Evolutionary conservation across 1,140 invertebrate species (phyloP).

Genomic region (Bombus soroeensis): DNA sequence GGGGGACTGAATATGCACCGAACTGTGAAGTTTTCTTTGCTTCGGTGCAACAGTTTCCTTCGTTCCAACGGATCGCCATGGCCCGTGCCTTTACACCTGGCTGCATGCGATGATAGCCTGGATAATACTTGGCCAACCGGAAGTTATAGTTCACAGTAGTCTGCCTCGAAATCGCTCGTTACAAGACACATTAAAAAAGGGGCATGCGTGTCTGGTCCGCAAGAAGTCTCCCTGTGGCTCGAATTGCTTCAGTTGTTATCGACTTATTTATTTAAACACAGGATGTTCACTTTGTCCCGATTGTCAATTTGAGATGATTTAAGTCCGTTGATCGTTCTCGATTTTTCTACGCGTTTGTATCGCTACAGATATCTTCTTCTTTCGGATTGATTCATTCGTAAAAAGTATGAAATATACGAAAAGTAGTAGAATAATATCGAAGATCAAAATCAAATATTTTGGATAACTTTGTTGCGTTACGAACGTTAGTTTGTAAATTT

Average conservation of each 20-base stretch:
- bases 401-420: not conserved
- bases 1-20: slow-evolving; percentile 34
- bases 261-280: not conserved
- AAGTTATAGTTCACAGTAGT: slow-evolving; percentile 51
- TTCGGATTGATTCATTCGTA: fast-evolving
- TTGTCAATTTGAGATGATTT: too few relatives aligned
- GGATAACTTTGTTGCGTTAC: not conserved
- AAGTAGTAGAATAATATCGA: not conserved
- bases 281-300: not conserved
- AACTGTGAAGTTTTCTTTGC: slow-evolving; percentile 57
- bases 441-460: too few relatives aligned
- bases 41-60: slow-evolving; percentile 63
- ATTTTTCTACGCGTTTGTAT: too few relatives aligned
- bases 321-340: too few relatives aligned
- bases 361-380: too few relatives aligned
- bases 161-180: slow-evolving; percentile 23
- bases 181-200: slow-evolving; percentile 8
- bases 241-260: not conserved
- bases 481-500: not conserved
- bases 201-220: too few relatives aligned
- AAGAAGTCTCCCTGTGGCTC: not conserved
- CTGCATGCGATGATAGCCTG: slow-evolving; percentile 74
- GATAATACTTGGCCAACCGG: slow-evolving; percentile 66
- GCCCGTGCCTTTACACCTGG: slow-evolving; percentile 76
- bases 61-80: slow-evolving; percentile 53